Evolutionary conservation across 2,797 vertebrate species (phyloP), one percentile per base, ranked within the genome.

Genomic region (Heterohyrax brucei): DNA sequence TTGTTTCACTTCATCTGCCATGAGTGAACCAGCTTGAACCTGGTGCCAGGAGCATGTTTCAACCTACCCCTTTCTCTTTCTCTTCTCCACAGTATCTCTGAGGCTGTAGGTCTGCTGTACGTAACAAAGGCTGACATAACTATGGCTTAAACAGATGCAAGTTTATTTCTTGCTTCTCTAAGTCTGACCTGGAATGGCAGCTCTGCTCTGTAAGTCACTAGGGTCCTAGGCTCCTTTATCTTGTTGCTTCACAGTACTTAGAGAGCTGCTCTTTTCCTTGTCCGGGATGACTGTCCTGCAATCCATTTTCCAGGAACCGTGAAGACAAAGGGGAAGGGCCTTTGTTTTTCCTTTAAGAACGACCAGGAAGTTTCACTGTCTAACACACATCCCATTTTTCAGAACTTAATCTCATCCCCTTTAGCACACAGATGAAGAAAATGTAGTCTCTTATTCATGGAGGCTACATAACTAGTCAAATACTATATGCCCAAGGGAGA

Each of bases 391-490:
- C 33, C 44, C 39, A 39, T 61, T 94, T 78, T 79, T 90, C 12
- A 44, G 87, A 96, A 83, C 59, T 46, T 75, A 93, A 87, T 87
- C 64, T 85, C 48, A 10, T 87, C 53, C 53, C 50, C 53, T 16
- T 16, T 16, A 75, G 7, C 46, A 7, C 3, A 0, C 87, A 64
- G 21, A 72, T 18, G 13, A 96, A 96, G 18, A 92, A 95, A 96
- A 91, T 93, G 21, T 90, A 96, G 92, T 72, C 33, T 87, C 86
- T 95, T 76, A 53, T 94, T 95, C 46, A 68, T 24, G 66, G 66
- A 81, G 30, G 5, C 46, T 16, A 59, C 12, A 1, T 77, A 21
- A 93, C 73, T 50, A 80, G 56, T 44, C 73, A 26, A 93, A 89
- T 86, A 59, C 12, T 76, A 83, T 76, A 92, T 72, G 92, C 10